phyloP scores from a whole-genome alignment of 2,113 vertebrate species.

The Mesitornis unicolor region DNA sequence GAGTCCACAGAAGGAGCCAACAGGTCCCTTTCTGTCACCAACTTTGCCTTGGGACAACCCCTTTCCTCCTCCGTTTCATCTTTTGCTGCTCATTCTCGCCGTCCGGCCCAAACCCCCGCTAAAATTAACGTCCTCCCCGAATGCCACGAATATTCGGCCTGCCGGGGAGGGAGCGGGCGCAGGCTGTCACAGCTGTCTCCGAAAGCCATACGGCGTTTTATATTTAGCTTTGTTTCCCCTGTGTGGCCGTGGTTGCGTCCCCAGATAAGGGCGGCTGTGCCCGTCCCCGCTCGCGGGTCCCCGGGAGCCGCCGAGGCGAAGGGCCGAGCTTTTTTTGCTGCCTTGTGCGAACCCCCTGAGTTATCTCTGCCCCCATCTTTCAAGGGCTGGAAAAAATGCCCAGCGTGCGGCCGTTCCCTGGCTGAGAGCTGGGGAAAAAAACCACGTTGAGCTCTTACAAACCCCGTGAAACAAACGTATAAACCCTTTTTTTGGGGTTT shows the following conservation, averaged over 20 bases:
- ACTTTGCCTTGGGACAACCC: neutral
- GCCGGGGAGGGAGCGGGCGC: neutral
- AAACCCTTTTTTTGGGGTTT: no score
- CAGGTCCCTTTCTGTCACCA: neutral
- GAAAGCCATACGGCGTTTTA: neutral
- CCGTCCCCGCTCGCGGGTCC: neutral
- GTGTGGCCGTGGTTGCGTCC: neutral
- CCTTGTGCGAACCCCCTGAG: neutral
- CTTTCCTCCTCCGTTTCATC: neutral
- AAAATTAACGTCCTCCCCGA: neutral
- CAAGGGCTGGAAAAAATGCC: neutral
- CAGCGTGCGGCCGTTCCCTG: neutral
- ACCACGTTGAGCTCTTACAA: neutral
- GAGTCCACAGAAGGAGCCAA: neutral
- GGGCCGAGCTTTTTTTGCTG: neutral
- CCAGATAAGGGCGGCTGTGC: neutral
- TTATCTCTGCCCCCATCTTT: neutral
- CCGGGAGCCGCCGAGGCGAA: neutral
- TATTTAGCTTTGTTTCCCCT: slow-evolving; percentile 30
- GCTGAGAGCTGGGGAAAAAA: neutral
- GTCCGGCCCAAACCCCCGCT: neutral
- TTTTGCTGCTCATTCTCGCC: neutral
- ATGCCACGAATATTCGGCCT: neutral
- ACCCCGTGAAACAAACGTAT: neutral
- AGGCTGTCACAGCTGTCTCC: neutral